Evolutionary conservation across 2,113 vertebrate species (phyloP).

Genomic region (Corythoichthys intestinalis): DNA sequence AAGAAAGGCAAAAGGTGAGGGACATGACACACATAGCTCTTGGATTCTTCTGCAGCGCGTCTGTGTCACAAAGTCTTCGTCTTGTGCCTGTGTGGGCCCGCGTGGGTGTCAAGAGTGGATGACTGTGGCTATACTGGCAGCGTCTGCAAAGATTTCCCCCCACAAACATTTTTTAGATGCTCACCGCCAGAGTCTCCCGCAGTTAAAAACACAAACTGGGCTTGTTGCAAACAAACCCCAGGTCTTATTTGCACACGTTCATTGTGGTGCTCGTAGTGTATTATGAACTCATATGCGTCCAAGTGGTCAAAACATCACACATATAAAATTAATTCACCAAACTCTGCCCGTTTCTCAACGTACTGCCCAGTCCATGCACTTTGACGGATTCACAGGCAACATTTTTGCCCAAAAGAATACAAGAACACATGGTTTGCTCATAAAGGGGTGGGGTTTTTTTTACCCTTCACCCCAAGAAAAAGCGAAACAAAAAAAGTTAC

Average conservation of each 20-base stretch:
- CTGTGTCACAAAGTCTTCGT: constrained; percentile 15
- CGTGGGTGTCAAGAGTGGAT: constrained; percentile 50
- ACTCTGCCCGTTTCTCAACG: too few species aligned
- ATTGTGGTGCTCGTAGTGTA: not conserved
- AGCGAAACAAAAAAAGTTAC: too few species aligned
- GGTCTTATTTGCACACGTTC: constrained; percentile 14
- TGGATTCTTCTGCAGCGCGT: constrained; percentile 13
- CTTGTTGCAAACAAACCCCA: constrained; percentile 26
- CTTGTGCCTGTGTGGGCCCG: constrained; percentile 21
- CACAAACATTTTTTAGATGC: constrained; percentile 41
- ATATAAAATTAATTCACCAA: too few species aligned
- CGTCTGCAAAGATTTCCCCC: constrained; percentile 35
- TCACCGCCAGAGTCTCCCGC: constrained; percentile 33
- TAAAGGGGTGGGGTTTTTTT: too few species aligned
- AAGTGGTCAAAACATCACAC: not conserved
- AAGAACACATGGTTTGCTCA: too few species aligned
- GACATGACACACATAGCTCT: constrained; percentile 19
- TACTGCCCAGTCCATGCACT: too few species aligned
- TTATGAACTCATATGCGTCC: not conserved
- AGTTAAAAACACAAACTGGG: constrained; percentile 46
- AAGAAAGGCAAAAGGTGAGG: constrained; percentile 35
- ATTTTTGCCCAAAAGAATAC: too few species aligned
- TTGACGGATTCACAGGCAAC: too few species aligned
- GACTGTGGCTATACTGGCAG: constrained; percentile 47
- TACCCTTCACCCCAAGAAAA: too few species aligned